Percentiles rank a stretch among this genome's conserved stretches.
phyloP scores from a whole-genome alignment of 2,797 vertebrate genomes.

The Chrosomus eos region DNA sequence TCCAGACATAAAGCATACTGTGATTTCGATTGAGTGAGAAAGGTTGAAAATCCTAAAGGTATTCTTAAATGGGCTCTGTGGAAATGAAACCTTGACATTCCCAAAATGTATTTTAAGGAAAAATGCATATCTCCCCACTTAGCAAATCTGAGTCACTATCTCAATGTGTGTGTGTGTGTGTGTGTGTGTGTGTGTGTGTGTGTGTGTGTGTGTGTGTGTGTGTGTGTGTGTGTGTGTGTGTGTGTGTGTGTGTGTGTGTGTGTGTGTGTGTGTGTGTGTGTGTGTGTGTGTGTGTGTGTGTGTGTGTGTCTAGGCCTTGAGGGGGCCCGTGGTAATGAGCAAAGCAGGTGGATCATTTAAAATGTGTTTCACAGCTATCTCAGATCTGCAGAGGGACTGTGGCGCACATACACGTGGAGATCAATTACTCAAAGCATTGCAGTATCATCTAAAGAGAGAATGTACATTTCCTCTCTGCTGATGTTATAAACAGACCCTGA shows the following conservation, averaged over 20 bases:
- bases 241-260: neutral
- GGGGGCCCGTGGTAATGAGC: slow-evolving; percentile 67
- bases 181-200: neutral
- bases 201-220: neutral
- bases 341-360: slow-evolving; percentile 76
- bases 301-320: slow-evolving; percentile 20
- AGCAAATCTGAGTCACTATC: slow-evolving; percentile 64
- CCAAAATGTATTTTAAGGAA: slow-evolving; percentile 54
- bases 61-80: slow-evolving; percentile 64
- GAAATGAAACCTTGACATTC: slow-evolving; percentile 54
- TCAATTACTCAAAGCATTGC: slow-evolving; percentile 25
- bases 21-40: slow-evolving; percentile 21
- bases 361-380: slow-evolving; percentile 69
- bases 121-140: slow-evolving; percentile 35
- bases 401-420: slow-evolving; percentile 18
- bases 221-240: neutral
- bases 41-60: slow-evolving; percentile 54
- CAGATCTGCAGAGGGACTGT: slow-evolving; percentile 61
- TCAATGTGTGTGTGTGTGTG: slow-evolving; percentile 51
- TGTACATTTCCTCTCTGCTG: slow-evolving; percentile 18
- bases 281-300: neutral
- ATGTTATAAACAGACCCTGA: slow-evolving; percentile 22
- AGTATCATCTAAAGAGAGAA: slow-evolving; percentile 7
- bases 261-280: neutral
- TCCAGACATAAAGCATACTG: neutral